Evolutionary conservation across 2,888 invertebrate genomes (phyloP), one percentile per base, ranked within the genome.

Genomic region (Baronia brevicornis): DNA sequence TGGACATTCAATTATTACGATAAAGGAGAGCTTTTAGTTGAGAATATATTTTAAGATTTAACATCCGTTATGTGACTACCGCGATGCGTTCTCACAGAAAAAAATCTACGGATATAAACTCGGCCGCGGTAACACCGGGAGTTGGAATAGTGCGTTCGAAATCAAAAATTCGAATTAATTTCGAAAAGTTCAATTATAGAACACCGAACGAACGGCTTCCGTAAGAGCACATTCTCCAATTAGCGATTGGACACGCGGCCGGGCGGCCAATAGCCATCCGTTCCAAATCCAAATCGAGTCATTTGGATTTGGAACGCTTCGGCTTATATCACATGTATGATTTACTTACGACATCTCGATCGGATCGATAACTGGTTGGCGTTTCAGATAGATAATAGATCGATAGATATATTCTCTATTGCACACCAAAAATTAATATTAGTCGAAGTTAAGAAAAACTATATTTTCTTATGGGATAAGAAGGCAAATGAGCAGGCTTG

Each of bases 191-290:
- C 74, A 79, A 82, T 80, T 82, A 77, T 64, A 59, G 66, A 65
- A 60, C 58, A 51, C 52, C 67, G 68, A 75, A 77, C 74, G 68
- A 75, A 77, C 74, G 71, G 80, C 82, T 84, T 79, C 82, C 74
- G 82, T 73, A 64, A 63, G 63, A 63, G 69, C 63, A 60, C 63
- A 74, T 75, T 78, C 71, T 69, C 80, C 79, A 79, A 82, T 84
- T 84, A 82, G 74, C 79, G 75, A 84, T 84, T 84, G 78, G 82
- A 71, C 78, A 79, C 80, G 78, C 80, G 73, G 0, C 69, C 62
- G 68, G 68, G 62, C 60, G 67, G 68, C 68, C 68, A 58, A 64
- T 66, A 62, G 58, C 55, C 52, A 53, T 51, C 54, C 62, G 62
- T 69, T 71, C 67, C 58, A 60, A 69, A 72, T 71, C 67, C 58